Base-by-base conservation (phyloP, 2,113 vertebrate genomes). In the Clarias macrocephalus region DNA sequence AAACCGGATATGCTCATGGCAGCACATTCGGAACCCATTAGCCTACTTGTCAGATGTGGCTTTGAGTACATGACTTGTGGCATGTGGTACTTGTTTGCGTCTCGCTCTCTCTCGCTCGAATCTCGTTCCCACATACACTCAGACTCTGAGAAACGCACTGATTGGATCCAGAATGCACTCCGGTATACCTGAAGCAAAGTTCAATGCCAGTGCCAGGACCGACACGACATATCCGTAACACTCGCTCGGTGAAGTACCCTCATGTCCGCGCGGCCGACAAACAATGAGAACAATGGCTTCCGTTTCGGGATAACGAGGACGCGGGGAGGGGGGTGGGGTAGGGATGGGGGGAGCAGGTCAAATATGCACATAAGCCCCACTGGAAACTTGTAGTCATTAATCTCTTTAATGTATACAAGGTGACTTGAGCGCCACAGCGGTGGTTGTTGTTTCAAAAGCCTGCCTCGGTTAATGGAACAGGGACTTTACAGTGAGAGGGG, bases 351-450 rank as follows among this genome's bases (percentile, higher is more conserved):
- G 87, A 86, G 81, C 33, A 88, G 90, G 90, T 85, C 85, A 92
- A 92, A 91, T 89, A n/a, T 62, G 60, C 90, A 88, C 87, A 87
- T 93, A 94, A 94, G 90, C 93, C 88, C 89, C 28, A 59, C 85
- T 94, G 92, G 92, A 93, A 94, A 90, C 90, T 92, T 90, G 66
- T 68, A 8, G 81, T 89, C 93, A 94, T 93, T 95, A 95, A 95
- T 94, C 92, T 93, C 92, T 94, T 94, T 94, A 94, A 93, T 93
- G 92, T 91, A 93, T 88, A 92, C 84, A 90, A 91, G 89, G 89
- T 85, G 90, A 82, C 88, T 48, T 66, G 89, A 89, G 89, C 59
- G 86, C 85, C 59, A 82, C 81, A 54, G 59, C 66, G 62, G 56
- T 85, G 85, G 48, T 16, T 72, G 65, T 19, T 72, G 65, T 86